Conservation (phyloP, 2,888 invertebrate species). For the Nowickia ferox region DNA sequence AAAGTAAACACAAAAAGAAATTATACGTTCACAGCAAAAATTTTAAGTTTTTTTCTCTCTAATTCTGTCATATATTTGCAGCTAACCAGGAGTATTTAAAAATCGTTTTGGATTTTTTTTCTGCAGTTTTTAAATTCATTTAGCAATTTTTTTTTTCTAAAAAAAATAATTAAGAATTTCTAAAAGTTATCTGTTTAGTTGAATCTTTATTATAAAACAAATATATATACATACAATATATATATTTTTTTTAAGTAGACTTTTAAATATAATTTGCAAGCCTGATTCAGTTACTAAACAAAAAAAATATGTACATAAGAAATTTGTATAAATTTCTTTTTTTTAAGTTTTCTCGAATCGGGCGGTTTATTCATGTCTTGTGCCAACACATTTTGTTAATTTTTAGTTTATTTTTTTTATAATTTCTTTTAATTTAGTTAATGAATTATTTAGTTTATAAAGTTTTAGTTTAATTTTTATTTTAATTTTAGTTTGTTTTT, state of each 20-base stretch:
- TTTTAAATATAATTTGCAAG: slow-evolving; percentile 26
- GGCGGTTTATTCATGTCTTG: slow-evolving; percentile 57
- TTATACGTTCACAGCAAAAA: not conserved
- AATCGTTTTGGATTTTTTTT: not conserved
- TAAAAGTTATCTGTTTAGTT: slow-evolving; percentile 21
- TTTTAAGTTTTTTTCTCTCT: slow-evolving; percentile 2
- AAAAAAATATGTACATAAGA: not conserved
- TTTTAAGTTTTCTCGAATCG: not conserved
- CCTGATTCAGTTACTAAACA: not conserved
- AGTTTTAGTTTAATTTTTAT: slow-evolving; percentile 52
- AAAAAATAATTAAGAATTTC: not conserved
- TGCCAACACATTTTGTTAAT: slow-evolving; percentile 67
- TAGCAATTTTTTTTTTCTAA: slow-evolving; percentile 43
- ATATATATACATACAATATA: not conserved
- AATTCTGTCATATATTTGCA: slow-evolving; percentile 2
- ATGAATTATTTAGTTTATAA: slow-evolving; percentile 52
- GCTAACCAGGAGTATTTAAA: slow-evolving; percentile 22
- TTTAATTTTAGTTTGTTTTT: slow-evolving; percentile 48
- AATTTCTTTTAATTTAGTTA: slow-evolving; percentile 58
- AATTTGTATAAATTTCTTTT: not conserved
- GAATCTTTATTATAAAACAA: slow-evolving; percentile 17
- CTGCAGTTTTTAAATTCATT: not conserved
- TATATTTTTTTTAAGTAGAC: slow-evolving; percentile 45
- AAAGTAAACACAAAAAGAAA: slow-evolving; percentile 9
- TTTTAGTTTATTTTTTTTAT: slow-evolving; percentile 42